These are phyloP conservation scores for Drosophila histrio DNA, from an alignment of 2,888 invertebrate genomes.

Conservation along the genomic window DNA sequence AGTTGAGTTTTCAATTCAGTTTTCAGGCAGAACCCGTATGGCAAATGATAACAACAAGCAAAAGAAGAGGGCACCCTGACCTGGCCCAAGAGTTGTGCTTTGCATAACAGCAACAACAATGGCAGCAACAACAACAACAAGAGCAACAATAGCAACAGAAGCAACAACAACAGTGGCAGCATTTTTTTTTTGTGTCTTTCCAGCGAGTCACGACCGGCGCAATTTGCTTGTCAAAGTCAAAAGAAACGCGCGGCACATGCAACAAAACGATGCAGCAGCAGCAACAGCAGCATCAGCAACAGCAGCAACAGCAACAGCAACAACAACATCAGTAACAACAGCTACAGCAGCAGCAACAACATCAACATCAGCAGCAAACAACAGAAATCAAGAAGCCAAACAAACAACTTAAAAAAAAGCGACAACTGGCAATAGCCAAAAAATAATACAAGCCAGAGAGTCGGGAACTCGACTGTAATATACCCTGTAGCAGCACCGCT, in stretches of 20 bases:
- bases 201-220: constrained; percentile 73
- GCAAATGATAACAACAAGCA: not conserved
- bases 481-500: too few relatives aligned
- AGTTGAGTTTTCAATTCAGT: not conserved
- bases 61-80: constrained; percentile 34
- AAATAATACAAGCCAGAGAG: too few relatives aligned
- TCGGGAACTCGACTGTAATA: too few relatives aligned
- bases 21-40: constrained; percentile 28
- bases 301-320: constrained; percentile 23
- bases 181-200: constrained; percentile 65
- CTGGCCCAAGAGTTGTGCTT: constrained; percentile 44
- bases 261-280: constrained; percentile 53
- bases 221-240: constrained; percentile 74
- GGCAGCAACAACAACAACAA: constrained; percentile 4
- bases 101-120: constrained; percentile 45
- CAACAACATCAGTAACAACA: constrained; percentile 29
- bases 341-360: constrained; percentile 18
- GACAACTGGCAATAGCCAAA: constrained; percentile 26
- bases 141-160: constrained; percentile 1
- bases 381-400: constrained; percentile 41
- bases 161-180: constrained; percentile 16
- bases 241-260: constrained; percentile 59
- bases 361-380: constrained; percentile 21
- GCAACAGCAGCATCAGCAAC: constrained; percentile 9
- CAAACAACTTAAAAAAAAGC: constrained; percentile 39